Evolutionary conservation across 2,113 vertebrate genomes (phyloP).

Genomic region (Hyaena hyaena): DNA sequence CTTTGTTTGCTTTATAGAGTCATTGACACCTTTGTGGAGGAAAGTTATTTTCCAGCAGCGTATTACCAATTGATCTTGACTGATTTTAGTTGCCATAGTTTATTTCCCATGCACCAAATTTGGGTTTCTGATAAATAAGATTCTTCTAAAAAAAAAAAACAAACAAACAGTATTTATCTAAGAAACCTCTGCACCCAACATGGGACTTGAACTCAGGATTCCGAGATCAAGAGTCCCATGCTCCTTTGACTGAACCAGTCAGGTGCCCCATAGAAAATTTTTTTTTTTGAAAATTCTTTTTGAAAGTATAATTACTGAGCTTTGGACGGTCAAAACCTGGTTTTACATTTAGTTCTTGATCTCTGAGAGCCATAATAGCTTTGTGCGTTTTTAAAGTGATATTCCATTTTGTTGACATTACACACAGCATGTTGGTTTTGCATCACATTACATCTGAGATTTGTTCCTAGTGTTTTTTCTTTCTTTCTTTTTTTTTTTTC

Average conservation of each 20-base stretch:
- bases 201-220: background rate
- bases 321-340: background rate
- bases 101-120: background rate
- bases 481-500: no score
- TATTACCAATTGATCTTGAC: background rate
- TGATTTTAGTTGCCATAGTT: background rate
- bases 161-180: background rate
- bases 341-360: conserved; percentile 17
- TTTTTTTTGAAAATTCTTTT: background rate
- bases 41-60: background rate
- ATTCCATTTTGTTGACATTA: background rate
- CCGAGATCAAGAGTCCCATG: background rate
- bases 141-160: background rate
- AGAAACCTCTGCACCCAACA: background rate
- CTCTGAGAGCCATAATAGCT: background rate
- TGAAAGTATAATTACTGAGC: background rate
- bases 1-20: background rate
- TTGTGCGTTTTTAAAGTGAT: background rate
- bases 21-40: background rate
- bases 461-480: no score
- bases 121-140: background rate
- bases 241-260: background rate
- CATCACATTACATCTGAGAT: background rate
- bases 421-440: background rate
- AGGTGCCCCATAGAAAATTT: background rate